phyloP scores from a whole-genome alignment of 2,797 vertebrate species.

The Xyrichtys novacula region DNA sequence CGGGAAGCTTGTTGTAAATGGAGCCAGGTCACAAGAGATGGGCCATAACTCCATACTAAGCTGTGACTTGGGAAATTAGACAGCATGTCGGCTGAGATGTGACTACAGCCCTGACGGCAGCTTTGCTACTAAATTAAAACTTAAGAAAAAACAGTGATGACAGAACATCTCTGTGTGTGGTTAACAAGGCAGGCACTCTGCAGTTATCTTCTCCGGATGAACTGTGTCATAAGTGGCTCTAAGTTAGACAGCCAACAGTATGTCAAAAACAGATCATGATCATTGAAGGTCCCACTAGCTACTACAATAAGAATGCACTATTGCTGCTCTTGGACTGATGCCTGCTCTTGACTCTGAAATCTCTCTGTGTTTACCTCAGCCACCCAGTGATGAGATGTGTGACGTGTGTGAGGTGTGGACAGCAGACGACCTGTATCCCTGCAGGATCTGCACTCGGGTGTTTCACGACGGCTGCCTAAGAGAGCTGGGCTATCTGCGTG shows the following conservation, averaged over 20 bases:
- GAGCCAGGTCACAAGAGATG: conserved; percentile 17
- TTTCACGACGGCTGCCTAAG: conserved; percentile 96
- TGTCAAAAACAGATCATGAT: neutral
- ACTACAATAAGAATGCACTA: neutral
- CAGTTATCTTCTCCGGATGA: conserved; percentile 38
- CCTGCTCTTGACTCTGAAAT: neutral
- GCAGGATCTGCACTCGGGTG: conserved; percentile 91
- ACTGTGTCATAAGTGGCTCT: conserved; percentile 37
- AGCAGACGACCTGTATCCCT: conserved; percentile 94
- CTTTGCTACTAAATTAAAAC: conserved; percentile 11
- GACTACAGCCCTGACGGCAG: neutral
- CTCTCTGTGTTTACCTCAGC: conserved; percentile 74
- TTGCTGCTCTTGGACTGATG: neutral
- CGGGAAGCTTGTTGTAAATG: conserved; percentile 7
- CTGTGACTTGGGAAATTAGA: conserved; percentile 14
- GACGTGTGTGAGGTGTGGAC: conserved; percentile 99
- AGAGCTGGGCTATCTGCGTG: conserved; percentile 92
- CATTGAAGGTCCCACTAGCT: neutral
- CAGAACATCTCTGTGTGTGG: conserved; percentile 23
- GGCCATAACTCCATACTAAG: conserved; percentile 3
- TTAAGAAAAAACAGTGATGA: conserved; percentile 4
- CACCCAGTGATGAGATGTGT: conserved; percentile 92
- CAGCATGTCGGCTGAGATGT: conserved; percentile 21
- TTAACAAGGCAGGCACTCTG: conserved; percentile 28
- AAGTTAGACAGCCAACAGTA: conserved; percentile 2